Percentiles rank a stretch among this genome's conserved stretches.
Conservation (phyloP, 2,888 invertebrate genomes). For the Metopia argyrocephala region DNA sequence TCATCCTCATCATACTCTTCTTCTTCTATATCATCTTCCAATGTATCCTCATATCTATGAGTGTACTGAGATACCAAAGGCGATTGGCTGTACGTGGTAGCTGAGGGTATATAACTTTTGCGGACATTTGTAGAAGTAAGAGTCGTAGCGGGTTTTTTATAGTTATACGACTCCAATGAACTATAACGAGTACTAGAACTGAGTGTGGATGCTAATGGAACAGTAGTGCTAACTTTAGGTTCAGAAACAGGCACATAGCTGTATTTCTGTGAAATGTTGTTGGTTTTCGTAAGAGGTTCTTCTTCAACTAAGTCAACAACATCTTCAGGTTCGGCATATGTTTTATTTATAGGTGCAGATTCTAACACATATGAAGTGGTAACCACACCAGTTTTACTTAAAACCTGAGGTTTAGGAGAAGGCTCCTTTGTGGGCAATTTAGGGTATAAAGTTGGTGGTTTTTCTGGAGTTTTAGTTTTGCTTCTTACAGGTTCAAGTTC, state of each 20-base stretch:
- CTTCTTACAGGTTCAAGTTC: conserved; percentile 49
- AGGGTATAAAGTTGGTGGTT: conserved; percentile 32
- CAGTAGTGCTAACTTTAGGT: conserved; percentile 41
- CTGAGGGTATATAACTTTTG: conserved; percentile 54
- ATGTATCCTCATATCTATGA: not conserved
- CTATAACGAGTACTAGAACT: conserved; percentile 63
- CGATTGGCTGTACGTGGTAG: conserved; percentile 32
- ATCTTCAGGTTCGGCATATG: conserved; percentile 39
- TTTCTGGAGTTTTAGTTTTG: conserved; percentile 61
- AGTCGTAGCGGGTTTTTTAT: conserved; percentile 41
- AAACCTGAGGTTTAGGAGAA: conserved; percentile 46
- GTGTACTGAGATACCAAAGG: not conserved
- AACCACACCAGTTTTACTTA: conserved; percentile 66
- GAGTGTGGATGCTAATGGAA: conserved; percentile 34
- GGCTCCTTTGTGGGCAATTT: conserved; percentile 55
- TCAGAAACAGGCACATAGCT: conserved; percentile 55
- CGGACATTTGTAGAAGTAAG: conserved; percentile 45
- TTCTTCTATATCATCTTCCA: conserved; percentile 58
- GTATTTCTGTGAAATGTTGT: conserved; percentile 26
- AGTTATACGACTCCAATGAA: conserved; percentile 56
- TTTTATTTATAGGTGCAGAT: conserved; percentile 59
- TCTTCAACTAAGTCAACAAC: conserved; percentile 19
- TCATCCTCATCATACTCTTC: conserved; percentile 64
- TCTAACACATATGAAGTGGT: conserved; percentile 64
- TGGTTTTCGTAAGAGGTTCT: conserved; percentile 34